Evolutionary conservation across 2,888 invertebrate species (phyloP).

Genomic region (Eupithecia tripunctaria): DNA sequence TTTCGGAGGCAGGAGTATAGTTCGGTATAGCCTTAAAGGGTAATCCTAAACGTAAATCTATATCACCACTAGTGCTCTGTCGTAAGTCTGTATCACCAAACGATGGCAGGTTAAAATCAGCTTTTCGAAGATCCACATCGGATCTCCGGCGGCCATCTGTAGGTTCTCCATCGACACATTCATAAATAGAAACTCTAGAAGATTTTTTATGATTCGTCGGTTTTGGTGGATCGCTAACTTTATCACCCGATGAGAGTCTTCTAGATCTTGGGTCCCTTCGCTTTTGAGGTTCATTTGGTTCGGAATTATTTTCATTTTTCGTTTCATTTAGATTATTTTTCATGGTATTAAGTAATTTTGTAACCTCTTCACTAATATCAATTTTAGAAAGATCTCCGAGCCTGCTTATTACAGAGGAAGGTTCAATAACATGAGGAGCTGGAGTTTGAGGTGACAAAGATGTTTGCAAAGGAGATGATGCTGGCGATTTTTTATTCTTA

Average conservation of each 20-base stretch:
- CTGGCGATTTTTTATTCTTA: constrained; percentile 69
- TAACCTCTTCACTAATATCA: constrained; percentile 89
- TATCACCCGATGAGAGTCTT: constrained; percentile 67
- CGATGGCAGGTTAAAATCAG: constrained; percentile 81
- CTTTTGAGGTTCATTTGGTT: constrained; percentile 60
- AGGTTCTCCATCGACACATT: constrained; percentile 84
- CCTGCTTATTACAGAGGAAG: constrained; percentile 83
- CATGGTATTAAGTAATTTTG: constrained; percentile 87
- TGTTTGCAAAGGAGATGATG: constrained; percentile 64
- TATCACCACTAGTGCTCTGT: constrained; percentile 85
- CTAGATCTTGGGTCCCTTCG: constrained; percentile 74
- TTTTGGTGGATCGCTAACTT: constrained; percentile 55
- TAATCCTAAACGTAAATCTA: constrained; percentile 89
- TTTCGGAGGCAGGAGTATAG: constrained; percentile 93
- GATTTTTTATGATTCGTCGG: constrained; percentile 59
- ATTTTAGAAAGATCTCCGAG: constrained; percentile 89
- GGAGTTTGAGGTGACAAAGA: constrained; percentile 61
- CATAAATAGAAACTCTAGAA: constrained; percentile 84
- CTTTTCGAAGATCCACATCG: constrained; percentile 81
- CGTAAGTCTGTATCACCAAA: constrained; percentile 88
- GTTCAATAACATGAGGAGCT: constrained; percentile 83
- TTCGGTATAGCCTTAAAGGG: constrained; percentile 93
- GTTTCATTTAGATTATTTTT: constrained; percentile 77
- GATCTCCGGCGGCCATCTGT: constrained; percentile 76
- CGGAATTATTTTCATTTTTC: constrained; percentile 56